phyloP scores from a whole-genome alignment of 2,113 vertebrate species.

The Menura novaehollandiae region DNA sequence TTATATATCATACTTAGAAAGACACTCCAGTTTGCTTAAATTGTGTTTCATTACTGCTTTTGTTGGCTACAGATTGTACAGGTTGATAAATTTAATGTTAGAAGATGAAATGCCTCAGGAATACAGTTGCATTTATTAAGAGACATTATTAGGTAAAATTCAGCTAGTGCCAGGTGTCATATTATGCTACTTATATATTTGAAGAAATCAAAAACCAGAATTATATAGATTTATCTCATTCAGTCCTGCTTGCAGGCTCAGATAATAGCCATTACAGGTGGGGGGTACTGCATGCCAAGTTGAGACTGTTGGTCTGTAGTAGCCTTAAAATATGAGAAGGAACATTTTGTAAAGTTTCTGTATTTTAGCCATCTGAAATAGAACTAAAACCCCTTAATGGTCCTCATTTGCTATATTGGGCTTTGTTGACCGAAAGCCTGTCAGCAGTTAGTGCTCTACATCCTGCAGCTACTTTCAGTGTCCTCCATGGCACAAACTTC shows the following conservation, averaged over 20 bases:
- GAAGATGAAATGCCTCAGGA: neutral
- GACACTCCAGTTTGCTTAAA: neutral
- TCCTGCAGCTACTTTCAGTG: neutral
- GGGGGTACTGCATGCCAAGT: neutral
- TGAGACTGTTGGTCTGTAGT: neutral
- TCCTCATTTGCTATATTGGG: neutral
- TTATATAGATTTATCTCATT: neutral
- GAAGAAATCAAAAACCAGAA: neutral
- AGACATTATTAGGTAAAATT: neutral
- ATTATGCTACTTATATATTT: neutral
- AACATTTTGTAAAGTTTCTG: neutral
- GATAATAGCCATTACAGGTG: neutral
- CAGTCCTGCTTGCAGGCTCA: neutral
- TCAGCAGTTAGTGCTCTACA: neutral
- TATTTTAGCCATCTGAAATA: neutral
- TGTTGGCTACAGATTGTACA: neutral
- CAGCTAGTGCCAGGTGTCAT: neutral
- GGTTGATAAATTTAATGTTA: neutral
- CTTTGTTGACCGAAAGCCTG: neutral
- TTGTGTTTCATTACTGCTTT: neutral
- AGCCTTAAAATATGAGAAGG: neutral
- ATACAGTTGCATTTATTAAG: conserved; percentile 14
- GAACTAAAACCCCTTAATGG: neutral
- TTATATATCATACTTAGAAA: neutral
- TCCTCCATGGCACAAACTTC: neutral